Percentiles rank a stretch among this genome's conserved stretches.
Conservation (phyloP, 35 echinoderm and acorn worm genomes). For the Holothuria glaberrima region DNA sequence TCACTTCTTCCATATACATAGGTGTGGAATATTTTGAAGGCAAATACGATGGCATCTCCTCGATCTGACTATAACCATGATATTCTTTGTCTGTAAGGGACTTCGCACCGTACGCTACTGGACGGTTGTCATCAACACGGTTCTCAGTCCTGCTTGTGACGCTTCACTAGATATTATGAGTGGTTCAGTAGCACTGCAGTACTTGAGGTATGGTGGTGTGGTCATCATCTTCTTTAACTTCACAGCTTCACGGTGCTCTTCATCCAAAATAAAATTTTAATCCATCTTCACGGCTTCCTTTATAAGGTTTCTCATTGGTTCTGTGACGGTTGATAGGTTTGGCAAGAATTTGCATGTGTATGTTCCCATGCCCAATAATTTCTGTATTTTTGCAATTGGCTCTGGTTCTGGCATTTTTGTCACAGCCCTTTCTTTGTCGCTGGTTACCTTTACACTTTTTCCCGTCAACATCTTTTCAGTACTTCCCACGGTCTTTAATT, state of each 20-base stretch:
- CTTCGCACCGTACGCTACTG: slow-evolving; percentile 72
- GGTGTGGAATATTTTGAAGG: slow-evolving; percentile 59
- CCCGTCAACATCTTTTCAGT: not conserved
- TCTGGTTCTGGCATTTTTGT: slow-evolving; percentile 42
- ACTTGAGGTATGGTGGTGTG: slow-evolving; percentile 4
- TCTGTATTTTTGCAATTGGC: slow-evolving; percentile 11
- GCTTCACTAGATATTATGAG: no score
- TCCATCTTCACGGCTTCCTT: not conserved
- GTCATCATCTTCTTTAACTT: slow-evolving; percentile 51
- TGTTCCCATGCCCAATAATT: slow-evolving; percentile 62
- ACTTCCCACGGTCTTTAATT: slow-evolving; percentile 55
- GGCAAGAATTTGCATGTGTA: no score
- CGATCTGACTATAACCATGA: slow-evolving; percentile 63
- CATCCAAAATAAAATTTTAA: slow-evolving; percentile 21
- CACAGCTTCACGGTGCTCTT: not conserved
- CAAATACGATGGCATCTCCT: slow-evolving; percentile 76
- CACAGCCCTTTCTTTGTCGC: slow-evolving; percentile 27
- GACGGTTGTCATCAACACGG: no score
- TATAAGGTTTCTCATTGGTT: slow-evolving; percentile 54
- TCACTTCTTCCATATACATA: slow-evolving; percentile 66
- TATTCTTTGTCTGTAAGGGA: slow-evolving; percentile 37
- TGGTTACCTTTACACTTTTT: no score
- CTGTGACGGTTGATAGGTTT: no score
- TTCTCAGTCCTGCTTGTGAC: no score
- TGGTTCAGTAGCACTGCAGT: no score